phyloP scores from a whole-genome alignment of 2,888 invertebrate genomes.

The Anarsia innoxiella region DNA sequence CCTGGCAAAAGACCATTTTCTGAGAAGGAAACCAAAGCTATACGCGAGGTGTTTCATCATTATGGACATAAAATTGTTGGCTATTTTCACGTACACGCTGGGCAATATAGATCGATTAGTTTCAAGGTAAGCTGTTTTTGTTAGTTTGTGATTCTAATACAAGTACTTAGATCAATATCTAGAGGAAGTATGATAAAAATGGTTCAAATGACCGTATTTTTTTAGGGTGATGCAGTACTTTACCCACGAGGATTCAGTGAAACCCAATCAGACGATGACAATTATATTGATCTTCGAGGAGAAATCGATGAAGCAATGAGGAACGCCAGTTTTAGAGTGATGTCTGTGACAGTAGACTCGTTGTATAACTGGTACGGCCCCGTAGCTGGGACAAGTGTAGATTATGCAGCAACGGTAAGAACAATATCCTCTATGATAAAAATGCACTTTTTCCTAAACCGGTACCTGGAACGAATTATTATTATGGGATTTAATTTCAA shows the following conservation, averaged over 20 bases:
- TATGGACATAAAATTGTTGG: conserved; percentile 51
- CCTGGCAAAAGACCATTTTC: conserved; percentile 50
- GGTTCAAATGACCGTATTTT: background rate
- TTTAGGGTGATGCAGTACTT: conserved; percentile 58
- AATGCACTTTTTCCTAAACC: too few relatives aligned
- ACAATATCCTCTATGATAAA: too few relatives aligned
- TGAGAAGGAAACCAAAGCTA: conserved; percentile 45
- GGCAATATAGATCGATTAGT: conserved; percentile 21
- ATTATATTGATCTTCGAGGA: conserved; percentile 49
- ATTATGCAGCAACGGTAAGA: conserved; percentile 53
- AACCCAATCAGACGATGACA: conserved; percentile 42
- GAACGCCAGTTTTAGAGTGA: conserved; percentile 45
- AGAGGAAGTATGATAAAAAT: background rate
- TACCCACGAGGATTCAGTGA: conserved; percentile 53
- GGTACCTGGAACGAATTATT: too few relatives aligned
- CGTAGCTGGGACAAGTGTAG: conserved; percentile 51
- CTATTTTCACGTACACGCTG: conserved; percentile 52
- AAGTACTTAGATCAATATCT: too few relatives aligned
- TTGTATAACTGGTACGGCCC: conserved; percentile 53
- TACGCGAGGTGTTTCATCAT: conserved; percentile 46
- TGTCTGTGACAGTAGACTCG: conserved; percentile 40
- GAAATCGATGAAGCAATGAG: conserved; percentile 56
- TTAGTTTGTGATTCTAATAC: too few relatives aligned
- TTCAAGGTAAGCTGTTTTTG: conserved; percentile 31
- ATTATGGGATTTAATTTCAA: too few relatives aligned